These are phyloP conservation scores for Hydrolagus colliei DNA, from an alignment of 2,797 vertebrate species.

Conservation along the genomic window DNA sequence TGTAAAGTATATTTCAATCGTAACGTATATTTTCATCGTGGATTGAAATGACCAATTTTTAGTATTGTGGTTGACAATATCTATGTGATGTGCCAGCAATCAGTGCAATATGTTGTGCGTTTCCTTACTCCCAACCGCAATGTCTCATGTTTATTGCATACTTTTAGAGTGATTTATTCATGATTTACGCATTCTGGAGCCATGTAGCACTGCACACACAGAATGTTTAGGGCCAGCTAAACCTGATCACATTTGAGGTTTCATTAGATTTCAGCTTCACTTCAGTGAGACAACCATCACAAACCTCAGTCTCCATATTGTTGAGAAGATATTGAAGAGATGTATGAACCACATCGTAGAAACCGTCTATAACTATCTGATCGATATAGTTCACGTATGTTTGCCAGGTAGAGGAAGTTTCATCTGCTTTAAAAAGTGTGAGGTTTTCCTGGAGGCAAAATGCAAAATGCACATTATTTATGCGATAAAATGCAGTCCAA, in stretches of 20 bases:
- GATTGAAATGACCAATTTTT: too few relatives aligned
- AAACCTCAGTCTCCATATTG: conserved; percentile 51
- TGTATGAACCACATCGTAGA: conserved; percentile 44
- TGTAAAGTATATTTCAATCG: too few relatives aligned
- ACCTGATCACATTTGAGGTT: background rate
- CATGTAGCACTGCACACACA: too few relatives aligned
- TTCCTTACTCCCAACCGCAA: too few relatives aligned
- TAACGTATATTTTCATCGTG: too few relatives aligned
- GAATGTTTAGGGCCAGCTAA: background rate
- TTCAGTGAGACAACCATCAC: background rate
- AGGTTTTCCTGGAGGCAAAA: conserved; percentile 56
- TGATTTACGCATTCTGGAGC: background rate
- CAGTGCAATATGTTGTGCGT: too few relatives aligned
- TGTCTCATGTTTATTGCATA: too few relatives aligned
- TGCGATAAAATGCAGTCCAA: background rate
- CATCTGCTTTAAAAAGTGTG: conserved; percentile 49
- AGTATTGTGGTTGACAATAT: background rate
- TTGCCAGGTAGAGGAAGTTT: conserved; percentile 40
- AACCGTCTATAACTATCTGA: conserved; percentile 43
- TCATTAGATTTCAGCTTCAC: conserved; percentile 16
- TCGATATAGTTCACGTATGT: conserved; percentile 46
- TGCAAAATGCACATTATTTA: background rate
- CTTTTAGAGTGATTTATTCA: background rate
- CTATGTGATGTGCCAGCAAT: too few relatives aligned
- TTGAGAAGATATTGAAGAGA: conserved; percentile 49